A percentile compares a stretch with the other conserved stretches of the same genome.
Evolutionary conservation across 2,113 vertebrate species (phyloP).

Genomic region (Pionites leucogaster): DNA sequence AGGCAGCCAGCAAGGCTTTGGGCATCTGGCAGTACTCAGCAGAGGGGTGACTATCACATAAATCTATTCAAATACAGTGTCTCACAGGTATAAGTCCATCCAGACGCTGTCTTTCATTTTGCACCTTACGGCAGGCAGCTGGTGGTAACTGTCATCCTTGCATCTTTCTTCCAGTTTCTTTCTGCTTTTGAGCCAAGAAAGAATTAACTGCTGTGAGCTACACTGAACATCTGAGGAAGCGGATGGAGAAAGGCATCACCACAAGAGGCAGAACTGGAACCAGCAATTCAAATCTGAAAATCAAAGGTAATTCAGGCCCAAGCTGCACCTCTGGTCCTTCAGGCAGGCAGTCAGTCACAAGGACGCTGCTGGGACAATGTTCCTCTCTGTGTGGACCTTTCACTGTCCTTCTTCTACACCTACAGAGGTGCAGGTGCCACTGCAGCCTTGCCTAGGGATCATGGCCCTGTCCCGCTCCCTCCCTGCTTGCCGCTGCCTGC

Average conservation of each 20-base stretch:
- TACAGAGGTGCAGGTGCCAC: background rate
- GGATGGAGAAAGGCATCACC: background rate
- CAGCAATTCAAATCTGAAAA: background rate
- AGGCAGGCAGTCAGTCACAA: background rate
- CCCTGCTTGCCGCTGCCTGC: background rate
- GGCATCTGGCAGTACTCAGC: background rate
- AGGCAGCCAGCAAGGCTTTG: background rate
- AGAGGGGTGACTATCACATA: background rate
- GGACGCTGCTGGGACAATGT: rapidly evolving
- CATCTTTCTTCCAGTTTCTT: background rate
- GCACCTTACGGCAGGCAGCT: background rate
- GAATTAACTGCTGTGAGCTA: background rate
- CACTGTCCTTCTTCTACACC: background rate
- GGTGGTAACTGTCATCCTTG: rapidly evolving
- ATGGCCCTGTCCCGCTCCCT: rapidly evolving
- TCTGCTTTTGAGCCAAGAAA: background rate
- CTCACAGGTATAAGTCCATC: background rate
- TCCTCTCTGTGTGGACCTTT: background rate
- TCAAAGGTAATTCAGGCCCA: background rate
- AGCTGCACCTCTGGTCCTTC: background rate
- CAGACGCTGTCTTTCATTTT: background rate
- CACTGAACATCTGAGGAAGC: background rate
- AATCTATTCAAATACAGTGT: background rate
- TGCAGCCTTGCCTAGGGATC: background rate
- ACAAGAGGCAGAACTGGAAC: background rate